Base-by-base conservation (phyloP, 2,888 invertebrate species). In the Ophion slaviceki region DNA sequence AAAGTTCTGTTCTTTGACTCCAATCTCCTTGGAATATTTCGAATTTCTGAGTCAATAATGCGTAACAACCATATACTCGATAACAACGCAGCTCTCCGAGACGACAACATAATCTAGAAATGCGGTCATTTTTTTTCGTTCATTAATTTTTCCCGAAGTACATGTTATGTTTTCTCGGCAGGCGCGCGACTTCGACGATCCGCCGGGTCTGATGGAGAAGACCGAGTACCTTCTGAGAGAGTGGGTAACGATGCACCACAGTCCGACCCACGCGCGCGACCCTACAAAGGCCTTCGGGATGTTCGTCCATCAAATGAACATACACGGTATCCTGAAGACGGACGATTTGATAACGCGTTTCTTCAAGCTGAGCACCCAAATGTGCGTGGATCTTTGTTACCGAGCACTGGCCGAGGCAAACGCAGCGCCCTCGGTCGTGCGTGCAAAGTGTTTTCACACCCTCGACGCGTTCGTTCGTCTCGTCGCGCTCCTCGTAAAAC, bases 331-430 rank as follows among this genome's bases (percentile, higher is more conserved):
- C 85, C 95, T 99, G 77, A 99, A 99, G 94, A 99, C 99, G 0
- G 99, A 99, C 92, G 99, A 99, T 92, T 95, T 99, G 91, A 99
- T 99, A 87, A 98, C 99, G 0, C 95, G 99, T 82, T 99, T 99
- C 95, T 99, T 99, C 95, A 96, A 99, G 66, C 96, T 99, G 86
- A 98, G 99, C 80, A 98, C 99, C 0, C 99, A 99, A 94, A 97
- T 99, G 95, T 99, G 99, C 94, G 97, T 99, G 2, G 99, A 99
- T 93, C 96, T 98, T 82, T 98, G 99, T 59, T 99, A 99, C 93
- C 96, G 98, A 83, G 96, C 96, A 77, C 94, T 98, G 11, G 95
- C 95, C 7, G 98, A 98, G 88, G 96, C 97, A 59, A 95, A 95
- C 66, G 94, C 95, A 85, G 96, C 96, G 62, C 95, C 96, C 0